A percentile compares a stretch with the other conserved stretches of the same genome.
Conservation (phyloP, 2,888 invertebrate species). For the Chaetogeoica ovagalla region DNA sequence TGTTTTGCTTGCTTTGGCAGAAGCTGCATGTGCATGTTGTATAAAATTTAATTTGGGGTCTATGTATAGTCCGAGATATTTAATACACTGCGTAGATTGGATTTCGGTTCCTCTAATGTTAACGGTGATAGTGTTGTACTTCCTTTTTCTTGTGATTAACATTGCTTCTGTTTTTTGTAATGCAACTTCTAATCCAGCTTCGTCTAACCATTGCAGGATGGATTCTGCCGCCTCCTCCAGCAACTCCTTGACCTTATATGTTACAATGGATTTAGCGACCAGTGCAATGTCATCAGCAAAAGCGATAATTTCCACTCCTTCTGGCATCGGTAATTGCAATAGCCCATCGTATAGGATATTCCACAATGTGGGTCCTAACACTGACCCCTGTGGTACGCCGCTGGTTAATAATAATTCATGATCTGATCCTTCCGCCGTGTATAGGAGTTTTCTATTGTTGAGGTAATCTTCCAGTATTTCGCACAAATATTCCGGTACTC, state of each 20-base stretch:
- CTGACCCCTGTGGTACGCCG: neutral
- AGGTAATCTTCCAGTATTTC: neutral
- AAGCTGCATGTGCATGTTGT: neutral
- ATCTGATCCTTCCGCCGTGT: neutral
- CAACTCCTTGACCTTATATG: neutral
- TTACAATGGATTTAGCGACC: neutral
- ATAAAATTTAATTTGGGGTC: neutral
- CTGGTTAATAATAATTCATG: neutral
- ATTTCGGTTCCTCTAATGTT: neutral
- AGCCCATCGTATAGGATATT: neutral
- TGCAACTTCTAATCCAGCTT: neutral
- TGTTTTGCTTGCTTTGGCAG: neutral
- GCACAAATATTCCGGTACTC: too few relatives aligned
- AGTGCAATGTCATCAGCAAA: neutral
- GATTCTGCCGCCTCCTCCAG: neutral
- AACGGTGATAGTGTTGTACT: neutral
- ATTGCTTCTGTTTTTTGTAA: neutral
- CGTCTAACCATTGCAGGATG: neutral
- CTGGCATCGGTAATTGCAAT: neutral
- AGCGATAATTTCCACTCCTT: neutral
- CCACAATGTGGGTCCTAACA: neutral
- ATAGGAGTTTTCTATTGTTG: neutral
- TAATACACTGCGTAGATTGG: neutral
- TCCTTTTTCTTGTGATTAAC: neutral
- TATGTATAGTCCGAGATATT: neutral